phyloP scores from a whole-genome alignment of 2,888 invertebrate genomes.

The Oscheius sp. region DNA sequence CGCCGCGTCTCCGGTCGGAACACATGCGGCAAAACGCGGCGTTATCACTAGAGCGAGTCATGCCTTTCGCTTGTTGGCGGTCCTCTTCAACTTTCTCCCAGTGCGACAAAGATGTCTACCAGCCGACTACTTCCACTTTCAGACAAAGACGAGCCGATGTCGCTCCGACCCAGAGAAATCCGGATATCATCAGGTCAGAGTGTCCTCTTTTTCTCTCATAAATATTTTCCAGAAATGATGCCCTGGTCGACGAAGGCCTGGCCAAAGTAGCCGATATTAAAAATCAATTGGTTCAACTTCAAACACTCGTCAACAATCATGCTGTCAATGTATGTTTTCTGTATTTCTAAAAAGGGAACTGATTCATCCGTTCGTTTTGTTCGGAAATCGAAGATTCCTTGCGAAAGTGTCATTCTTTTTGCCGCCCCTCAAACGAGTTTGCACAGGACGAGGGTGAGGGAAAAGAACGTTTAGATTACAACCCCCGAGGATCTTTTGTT shows the following conservation, averaged over 20 bases:
- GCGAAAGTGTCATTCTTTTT: slow-evolving; percentile 11
- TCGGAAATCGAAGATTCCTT: neutral
- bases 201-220: neutral
- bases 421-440: slow-evolving; percentile 5
- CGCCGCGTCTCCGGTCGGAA: neutral
- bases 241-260: slow-evolving; percentile 15
- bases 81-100: neutral
- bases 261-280: slow-evolving; percentile 23
- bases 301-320: slow-evolving; percentile 25
- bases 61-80: slow-evolving; percentile 21
- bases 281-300: slow-evolving; percentile 15
- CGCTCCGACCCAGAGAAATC: slow-evolving; percentile 18
- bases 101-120: slow-evolving; percentile 4
- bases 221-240: slow-evolving; percentile 10
- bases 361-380: neutral
- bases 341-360: no score
- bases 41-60: neutral
- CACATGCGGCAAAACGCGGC: neutral
- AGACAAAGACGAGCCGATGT: slow-evolving; percentile 24
- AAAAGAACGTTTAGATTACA: slow-evolving; percentile 11
- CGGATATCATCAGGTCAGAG: slow-evolving; percentile 11
- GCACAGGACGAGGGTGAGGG: slow-evolving; percentile 2
- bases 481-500: neutral
- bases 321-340: neutral
- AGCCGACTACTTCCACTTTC: slow-evolving; percentile 19